Percentiles rank a stretch among this genome's conserved stretches.
Conservation (phyloP, 2,797 vertebrate species). For the Australoheros facetus region DNA sequence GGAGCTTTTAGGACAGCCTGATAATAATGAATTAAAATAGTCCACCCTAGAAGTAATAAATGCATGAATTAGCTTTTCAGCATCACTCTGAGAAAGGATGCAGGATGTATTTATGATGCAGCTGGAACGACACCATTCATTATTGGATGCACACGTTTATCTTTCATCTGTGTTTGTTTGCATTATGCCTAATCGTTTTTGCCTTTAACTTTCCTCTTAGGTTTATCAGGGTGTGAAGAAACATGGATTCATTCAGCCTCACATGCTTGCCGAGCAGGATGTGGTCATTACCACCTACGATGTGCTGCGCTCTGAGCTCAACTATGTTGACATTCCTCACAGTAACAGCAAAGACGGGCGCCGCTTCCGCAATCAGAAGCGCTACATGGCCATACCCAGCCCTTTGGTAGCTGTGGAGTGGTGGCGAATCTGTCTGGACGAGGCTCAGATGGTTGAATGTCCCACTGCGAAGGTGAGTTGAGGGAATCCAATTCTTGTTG, state of each 20-base stretch:
- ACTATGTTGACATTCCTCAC: slow-evolving; percentile 98
- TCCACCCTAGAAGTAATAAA: too few relatives aligned
- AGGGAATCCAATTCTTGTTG: neutral
- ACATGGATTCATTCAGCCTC: slow-evolving; percentile 96
- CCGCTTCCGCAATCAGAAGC: slow-evolving; percentile 95
- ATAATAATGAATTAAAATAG: too few relatives aligned
- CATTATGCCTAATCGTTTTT: neutral
- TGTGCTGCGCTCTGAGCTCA: slow-evolving; percentile 93
- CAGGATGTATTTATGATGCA: too few relatives aligned
- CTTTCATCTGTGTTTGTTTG: neutral
- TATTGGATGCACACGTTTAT: neutral
- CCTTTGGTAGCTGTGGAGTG: slow-evolving; percentile 97
- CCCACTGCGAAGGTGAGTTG: slow-evolving; percentile 91
- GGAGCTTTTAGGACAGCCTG: too few relatives aligned
- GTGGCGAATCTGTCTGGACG: slow-evolving; percentile 98
- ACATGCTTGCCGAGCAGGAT: slow-evolving; percentile 92
- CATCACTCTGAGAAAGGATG: too few relatives aligned
- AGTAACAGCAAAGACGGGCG: slow-evolving; percentile 95
- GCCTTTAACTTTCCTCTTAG: slow-evolving; percentile 62
- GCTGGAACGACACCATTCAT: neutral
- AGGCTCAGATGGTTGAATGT: slow-evolving; percentile 99
- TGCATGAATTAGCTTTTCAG: too few relatives aligned
- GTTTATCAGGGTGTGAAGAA: slow-evolving; percentile 98
- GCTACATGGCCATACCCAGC: slow-evolving; percentile 98
- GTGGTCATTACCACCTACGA: slow-evolving; percentile 98